Base-by-base conservation (phyloP, 2,113 vertebrate genomes). In the Cynopterus brachyotis region DNA sequence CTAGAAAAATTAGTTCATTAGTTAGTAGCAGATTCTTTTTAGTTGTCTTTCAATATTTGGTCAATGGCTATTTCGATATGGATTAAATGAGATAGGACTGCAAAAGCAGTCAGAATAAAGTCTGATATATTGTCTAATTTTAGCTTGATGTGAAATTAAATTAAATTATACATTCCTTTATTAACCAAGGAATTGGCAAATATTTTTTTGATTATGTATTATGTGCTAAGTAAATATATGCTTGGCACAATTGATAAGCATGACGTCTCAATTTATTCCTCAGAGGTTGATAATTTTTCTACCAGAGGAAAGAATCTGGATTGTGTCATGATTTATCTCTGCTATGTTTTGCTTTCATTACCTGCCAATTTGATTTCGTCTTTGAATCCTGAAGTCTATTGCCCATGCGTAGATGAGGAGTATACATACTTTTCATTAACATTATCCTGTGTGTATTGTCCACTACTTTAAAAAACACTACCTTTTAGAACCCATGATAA, bases 151-250 rank as follows among this genome's bases (percentile, higher is more conserved):
- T 76, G 47, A 47, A 50, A 86, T 87, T 76, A 72, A 69, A 57
- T 73, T 87, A 90, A 90, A 80, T 64, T 59, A 59, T 80, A 28
- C 4, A 55, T 73, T 73, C 70, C 57, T 70, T 76, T 83, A 37
- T 89, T 89, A 83, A 83, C 37, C 73, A 84, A 95, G 6, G n/a
- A 89, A 64, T 76, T 17, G 53, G 28, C 32, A 75, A 73, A 40
- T 89, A 82, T 80, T 87, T 92, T 92, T 86, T 92, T 93, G 60
- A 96, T 17, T 30, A 87, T 30, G 12, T 92, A 94, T 37, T 94
- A 60, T 42, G 59, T 81, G 26, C 79, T 84, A 83, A 26, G 75
- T 50, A 87, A 70, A 64, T 50, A 37, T 20, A 32, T 42, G 1
- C 47, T 97, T 86, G 79, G 45, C 35, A 89, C 4, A n/a, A 2